Percentiles rank a stretch among this genome's conserved stretches.
phyloP scores from a whole-genome alignment of 2,888 invertebrate genomes.

The Galerucella nymphaeae region DNA sequence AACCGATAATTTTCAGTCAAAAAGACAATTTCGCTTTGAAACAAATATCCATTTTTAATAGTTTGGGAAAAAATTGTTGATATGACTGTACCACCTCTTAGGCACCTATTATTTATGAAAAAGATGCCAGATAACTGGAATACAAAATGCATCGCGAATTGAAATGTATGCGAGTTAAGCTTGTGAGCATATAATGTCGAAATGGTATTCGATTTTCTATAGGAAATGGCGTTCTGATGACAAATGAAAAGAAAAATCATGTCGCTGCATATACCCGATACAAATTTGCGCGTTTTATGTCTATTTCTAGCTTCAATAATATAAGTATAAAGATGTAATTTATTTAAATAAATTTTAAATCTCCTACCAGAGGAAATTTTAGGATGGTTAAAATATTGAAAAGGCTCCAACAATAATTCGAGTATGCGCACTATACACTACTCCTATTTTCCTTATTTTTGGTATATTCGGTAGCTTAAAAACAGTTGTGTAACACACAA shows the following conservation, averaged over 20 bases:
- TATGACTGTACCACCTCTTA: neutral
- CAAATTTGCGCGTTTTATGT: slow-evolving; percentile 23
- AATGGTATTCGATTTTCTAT: slow-evolving; percentile 29
- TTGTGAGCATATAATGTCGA: slow-evolving; percentile 27
- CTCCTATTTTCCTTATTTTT: too few species aligned
- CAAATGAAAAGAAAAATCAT: slow-evolving; percentile 30
- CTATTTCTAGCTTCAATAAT: slow-evolving; percentile 15
- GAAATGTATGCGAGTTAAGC: slow-evolving; percentile 33
- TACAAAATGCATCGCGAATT: slow-evolving; percentile 25
- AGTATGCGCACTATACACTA: too few species aligned
- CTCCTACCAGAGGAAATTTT: neutral
- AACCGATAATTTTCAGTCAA: too few species aligned
- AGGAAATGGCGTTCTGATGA: slow-evolving; percentile 32
- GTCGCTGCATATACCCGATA: slow-evolving; percentile 19
- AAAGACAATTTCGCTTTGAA: too few species aligned
- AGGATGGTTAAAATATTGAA: neutral
- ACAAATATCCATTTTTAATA: too few species aligned
- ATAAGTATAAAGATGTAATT: slow-evolving; percentile 17
- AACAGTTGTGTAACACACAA: too few species aligned
- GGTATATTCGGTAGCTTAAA: too few species aligned
- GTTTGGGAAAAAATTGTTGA: neutral
- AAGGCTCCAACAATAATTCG: too few species aligned
- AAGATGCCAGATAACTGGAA: neutral
- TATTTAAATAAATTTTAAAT: neutral
- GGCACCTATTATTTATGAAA: neutral